Conservation (phyloP, 2,797 vertebrate species). For the Anguilla pacifica region DNA sequence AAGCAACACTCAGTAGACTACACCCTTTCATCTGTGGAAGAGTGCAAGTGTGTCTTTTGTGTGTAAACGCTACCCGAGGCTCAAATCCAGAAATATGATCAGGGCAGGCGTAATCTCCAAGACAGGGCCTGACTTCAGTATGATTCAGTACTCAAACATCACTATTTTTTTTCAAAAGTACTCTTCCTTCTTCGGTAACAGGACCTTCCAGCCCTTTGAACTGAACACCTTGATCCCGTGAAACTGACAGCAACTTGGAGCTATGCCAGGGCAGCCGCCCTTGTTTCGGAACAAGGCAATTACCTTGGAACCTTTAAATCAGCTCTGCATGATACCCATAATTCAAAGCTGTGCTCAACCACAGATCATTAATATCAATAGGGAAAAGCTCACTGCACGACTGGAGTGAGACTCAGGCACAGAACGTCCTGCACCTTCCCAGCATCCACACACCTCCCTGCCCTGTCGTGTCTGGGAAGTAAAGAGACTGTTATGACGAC, state of each 20-base stretch:
- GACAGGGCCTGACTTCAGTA: neutral
- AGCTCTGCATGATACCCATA: conserved; percentile 59
- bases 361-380: conserved; percentile 57
- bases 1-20: neutral
- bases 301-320: conserved; percentile 71
- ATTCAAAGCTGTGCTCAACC: conserved; percentile 55
- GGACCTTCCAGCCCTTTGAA: conserved; percentile 46
- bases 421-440: neutral
- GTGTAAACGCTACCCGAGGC: neutral
- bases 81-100: neutral
- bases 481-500: neutral
- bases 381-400: conserved; percentile 14
- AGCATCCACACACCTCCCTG: neutral
- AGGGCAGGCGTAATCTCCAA: neutral
- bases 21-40: conserved; percentile 14
- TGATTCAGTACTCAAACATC: neutral
- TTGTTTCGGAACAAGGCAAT: conserved; percentile 55
- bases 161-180: neutral
- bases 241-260: neutral
- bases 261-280: conserved; percentile 36
- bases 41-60: neutral
- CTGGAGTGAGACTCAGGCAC: conserved; percentile 17
- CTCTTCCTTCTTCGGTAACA: neutral
- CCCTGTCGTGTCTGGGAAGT: neutral
- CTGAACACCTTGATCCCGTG: conserved; percentile 35